Conservation (phyloP, 2,113 vertebrate genomes). For the Peucedramus taeniatus region DNA sequence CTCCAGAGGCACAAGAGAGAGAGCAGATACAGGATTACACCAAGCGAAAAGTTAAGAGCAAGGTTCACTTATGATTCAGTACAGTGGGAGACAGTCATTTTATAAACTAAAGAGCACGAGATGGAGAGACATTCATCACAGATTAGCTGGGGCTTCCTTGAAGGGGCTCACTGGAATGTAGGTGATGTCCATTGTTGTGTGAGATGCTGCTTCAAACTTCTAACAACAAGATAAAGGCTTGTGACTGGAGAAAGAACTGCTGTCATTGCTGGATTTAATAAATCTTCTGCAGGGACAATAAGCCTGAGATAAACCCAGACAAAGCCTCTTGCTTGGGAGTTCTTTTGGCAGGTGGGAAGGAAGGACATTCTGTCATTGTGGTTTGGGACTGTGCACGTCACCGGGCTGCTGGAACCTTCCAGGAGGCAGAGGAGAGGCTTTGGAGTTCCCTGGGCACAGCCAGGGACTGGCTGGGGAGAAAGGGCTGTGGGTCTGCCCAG, state of each 20-base stretch:
- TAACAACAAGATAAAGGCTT: conserved; percentile 24
- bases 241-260: neutral
- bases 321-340: neutral
- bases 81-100: neutral
- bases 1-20: neutral
- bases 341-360: neutral
- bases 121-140: neutral
- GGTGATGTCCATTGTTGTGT: conserved; percentile 18
- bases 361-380: neutral
- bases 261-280: conserved; percentile 40
- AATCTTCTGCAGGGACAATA: neutral
- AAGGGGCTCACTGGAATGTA: neutral
- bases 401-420: neutral
- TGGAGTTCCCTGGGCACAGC: neutral
- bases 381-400: fast-evolving
- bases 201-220: conserved; percentile 3
- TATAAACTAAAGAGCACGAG: neutral
- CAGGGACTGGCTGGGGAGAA: fast-evolving
- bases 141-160: neutral
- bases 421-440: fast-evolving
- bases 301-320: neutral
- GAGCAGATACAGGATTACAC: neutral
- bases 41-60: neutral
- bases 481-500: fast-evolving
- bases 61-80: neutral